Percentiles rank a stretch among this genome's conserved stretches.
These are phyloP conservation scores for Allygus modestus DNA, from an alignment of 2,888 invertebrate species.

Conservation along the genomic window DNA sequence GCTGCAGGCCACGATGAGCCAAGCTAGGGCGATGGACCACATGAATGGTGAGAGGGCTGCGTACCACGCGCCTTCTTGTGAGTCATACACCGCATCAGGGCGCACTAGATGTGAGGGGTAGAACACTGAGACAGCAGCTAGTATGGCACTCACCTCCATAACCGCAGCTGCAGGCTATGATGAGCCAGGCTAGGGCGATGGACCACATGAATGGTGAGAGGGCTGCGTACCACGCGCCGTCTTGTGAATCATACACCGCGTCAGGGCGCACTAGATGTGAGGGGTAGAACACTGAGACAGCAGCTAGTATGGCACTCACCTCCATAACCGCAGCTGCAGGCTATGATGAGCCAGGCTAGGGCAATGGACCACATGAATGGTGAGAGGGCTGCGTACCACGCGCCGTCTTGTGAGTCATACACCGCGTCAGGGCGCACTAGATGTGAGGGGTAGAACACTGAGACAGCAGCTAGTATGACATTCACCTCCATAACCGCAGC, in stretches of 20 bases:
- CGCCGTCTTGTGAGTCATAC: constrained; percentile 77
- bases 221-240: constrained; percentile 78
- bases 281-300: constrained; percentile 76
- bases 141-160: constrained; percentile 77
- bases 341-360: constrained; percentile 77
- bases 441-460: constrained; percentile 77
- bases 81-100: constrained; percentile 77
- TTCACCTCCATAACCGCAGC: constrained; percentile 65
- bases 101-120: constrained; percentile 78
- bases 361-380: constrained; percentile 79
- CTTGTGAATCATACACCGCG: constrained; percentile 76
- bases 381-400: constrained; percentile 78
- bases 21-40: constrained; percentile 78
- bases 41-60: constrained; percentile 78
- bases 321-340: constrained; percentile 70
- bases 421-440: constrained; percentile 77
- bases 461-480: no score
- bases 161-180: constrained; percentile 78
- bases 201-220: constrained; percentile 80
- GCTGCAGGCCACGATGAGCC: constrained; percentile 77
- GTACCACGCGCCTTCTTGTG: constrained; percentile 77
- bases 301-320: no score
- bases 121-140: constrained; percentile 74
- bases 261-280: constrained; percentile 77
- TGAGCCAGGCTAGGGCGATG: constrained; percentile 76